Base-by-base conservation (phyloP, 2,797 vertebrate species). In the Gadopsis bispinosus region DNA sequence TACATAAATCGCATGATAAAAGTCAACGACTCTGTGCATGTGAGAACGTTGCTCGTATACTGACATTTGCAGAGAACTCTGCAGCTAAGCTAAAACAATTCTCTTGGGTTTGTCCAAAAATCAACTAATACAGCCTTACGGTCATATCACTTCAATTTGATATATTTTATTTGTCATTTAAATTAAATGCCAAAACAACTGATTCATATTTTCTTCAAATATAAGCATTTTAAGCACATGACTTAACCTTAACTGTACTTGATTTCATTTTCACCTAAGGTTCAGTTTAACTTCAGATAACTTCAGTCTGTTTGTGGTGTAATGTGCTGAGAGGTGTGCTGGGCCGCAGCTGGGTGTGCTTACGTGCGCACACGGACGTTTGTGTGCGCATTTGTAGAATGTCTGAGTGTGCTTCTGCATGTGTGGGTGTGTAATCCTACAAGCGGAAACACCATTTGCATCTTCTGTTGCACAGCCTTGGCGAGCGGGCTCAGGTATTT, bases 371-470 rank as follows among this genome's bases (percentile, higher is more conserved):
- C 47, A 64, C 5, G 1, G 64, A 70, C 17, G n/a, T 65, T 61
- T 69, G 39, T 60, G 72, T 65, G 71, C 73, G 69, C 20, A 48
- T 62, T 51, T 55, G 54, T 50, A 59, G 74, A 39, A 54, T 2
- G 73, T 79, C 68, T 80, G 72, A 56, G 70, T 60, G 51, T 83
- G 71, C 45, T 54, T 78, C 56, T 66, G 65, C 53, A 75, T 73
- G 75, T 81, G 88, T 56, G 85, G 73, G 90, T 56, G 86, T 88
- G 85, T 87, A 73, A 81, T 85, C 81, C 71, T 86, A 75, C 75
- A 72, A 83, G 79, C 80, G 69, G 85, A 85, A 73, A 83, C 64
- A 63, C 65, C 65, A 91, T 93, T 93, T 93, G 91, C 92, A 94
- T 93, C 81, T 84, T 72, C 82, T 74, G 82, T 90, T 81, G 48